A percentile compares a stretch with the other conserved stretches of the same genome.
phyloP scores from a whole-genome alignment of 92 coral and sea anemone species.

The Bergia sp. region DNA sequence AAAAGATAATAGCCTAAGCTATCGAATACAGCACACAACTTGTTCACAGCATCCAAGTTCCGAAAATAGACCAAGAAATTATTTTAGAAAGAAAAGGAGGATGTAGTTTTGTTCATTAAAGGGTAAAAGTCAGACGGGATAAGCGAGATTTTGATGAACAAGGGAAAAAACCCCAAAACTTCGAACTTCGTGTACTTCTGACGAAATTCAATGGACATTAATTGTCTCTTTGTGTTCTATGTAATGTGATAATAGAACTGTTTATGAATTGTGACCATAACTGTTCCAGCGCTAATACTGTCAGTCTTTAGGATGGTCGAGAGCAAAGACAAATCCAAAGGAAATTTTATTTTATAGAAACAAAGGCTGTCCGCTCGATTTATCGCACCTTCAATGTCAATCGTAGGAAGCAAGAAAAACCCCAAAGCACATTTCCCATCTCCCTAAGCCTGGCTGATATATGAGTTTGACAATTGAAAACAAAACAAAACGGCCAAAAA shows the following conservation, averaged over 20 bases:
- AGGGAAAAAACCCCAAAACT: neutral
- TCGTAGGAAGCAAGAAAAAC: neutral
- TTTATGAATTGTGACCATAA: constrained; percentile 1
- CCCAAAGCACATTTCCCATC: neutral
- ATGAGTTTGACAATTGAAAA: neutral
- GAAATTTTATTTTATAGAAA: neutral
- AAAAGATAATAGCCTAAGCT: neutral
- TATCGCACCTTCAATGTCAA: neutral
- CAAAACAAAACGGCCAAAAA: neutral
- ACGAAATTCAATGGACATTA: constrained; percentile 9
- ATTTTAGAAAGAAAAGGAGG: neutral
- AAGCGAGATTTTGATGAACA: constrained; percentile 2
- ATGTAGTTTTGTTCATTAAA: neutral
- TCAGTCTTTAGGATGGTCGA: neutral
- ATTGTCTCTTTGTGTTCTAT: constrained; percentile 34
- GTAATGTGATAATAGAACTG: constrained; percentile 29
- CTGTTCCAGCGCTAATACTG: neutral
- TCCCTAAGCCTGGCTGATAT: neutral
- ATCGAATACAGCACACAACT: neutral
- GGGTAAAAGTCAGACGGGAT: neutral
- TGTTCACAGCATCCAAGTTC: neutral
- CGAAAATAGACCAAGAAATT: neutral
- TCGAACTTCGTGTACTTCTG: neutral
- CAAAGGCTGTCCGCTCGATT: neutral
- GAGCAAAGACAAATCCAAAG: constrained; percentile 4